phyloP scores from a whole-genome alignment of 2,113 vertebrate species.

The Rhegmatorhina hoffmannsi region DNA sequence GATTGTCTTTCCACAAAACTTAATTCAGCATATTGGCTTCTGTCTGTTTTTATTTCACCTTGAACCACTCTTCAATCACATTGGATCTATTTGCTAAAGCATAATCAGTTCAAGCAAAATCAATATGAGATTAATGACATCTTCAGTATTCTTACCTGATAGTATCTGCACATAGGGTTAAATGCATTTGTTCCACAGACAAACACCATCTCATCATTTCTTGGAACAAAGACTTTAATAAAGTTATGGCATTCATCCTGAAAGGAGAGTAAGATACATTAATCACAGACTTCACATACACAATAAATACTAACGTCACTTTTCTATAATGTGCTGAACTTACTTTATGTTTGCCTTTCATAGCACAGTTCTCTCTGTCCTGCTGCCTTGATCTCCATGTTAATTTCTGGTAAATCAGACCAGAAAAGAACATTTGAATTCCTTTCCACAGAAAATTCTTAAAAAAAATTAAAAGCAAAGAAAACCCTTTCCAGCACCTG shows the following conservation, averaged over 20 bases:
- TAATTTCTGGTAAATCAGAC: constrained; percentile 83
- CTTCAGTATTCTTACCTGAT: constrained; percentile 81
- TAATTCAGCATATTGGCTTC: constrained; percentile 55
- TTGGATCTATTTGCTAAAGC: not conserved
- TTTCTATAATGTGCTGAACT: constrained; percentile 32
- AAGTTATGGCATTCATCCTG: constrained; percentile 99
- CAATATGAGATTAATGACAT: not conserved
- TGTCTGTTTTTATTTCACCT: constrained; percentile 47
- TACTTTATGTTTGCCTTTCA: constrained; percentile 98
- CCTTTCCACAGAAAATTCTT: not conserved
- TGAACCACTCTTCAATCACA: not conserved
- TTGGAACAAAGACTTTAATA: constrained; percentile 98
- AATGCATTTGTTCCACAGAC: constrained; percentile 98
- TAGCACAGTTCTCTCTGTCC: constrained; percentile 93
- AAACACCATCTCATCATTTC: constrained; percentile 96
- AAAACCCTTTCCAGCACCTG: not conserved
- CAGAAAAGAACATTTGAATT: constrained; percentile 4
- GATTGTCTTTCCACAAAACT: constrained; percentile 41
- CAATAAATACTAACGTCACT: not conserved
- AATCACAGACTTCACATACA: not conserved
- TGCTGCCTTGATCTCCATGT: constrained; percentile 94
- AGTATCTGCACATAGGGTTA: constrained; percentile 98
- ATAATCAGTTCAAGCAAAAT: not conserved
- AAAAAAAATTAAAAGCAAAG: not conserved
- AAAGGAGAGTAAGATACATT: constrained; percentile 19